Base-by-base conservation (phyloP, 2,113 vertebrate genomes). In the Mirounga angustirostris region DNA sequence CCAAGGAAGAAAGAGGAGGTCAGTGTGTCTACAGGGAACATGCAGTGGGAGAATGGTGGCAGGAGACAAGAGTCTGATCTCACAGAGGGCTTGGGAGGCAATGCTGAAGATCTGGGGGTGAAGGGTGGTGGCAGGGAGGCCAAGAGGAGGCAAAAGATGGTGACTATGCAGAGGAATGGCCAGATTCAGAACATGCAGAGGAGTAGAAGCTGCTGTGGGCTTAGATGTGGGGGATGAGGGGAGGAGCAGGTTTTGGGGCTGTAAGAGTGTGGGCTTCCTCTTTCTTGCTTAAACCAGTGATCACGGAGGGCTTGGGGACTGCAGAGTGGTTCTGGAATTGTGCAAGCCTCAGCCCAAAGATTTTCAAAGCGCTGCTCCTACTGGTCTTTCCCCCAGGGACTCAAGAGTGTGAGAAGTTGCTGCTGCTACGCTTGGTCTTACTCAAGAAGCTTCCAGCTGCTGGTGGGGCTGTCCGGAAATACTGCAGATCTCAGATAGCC, bases 331-430 rank as follows among this genome's bases (percentile, higher is more conserved):
- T 73, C 93, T 96, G 93, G 76, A 81, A 46, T 93, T 97, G 86
- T 78, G 97, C 86, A 91, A 98, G 89, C 12, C 13, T 33, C 43
- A 69, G 74, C 63, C 19, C 43, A 36, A 69, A 88, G 88, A 22
- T 82, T 93, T 95, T 94, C 91, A 97, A 96, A 96, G 94, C 58
- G 36, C 85, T 59, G 36, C 4, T 4, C 69, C 36, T 22, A 21
- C 28, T 88, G 87, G 95, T 12, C 82, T 87, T 21, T 50, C 36
- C 46, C 52, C 63, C 21, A 5, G 33, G 21, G 84, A 52, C 8
- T 22, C 24, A 9, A 19, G 8, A 71, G 58, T 43, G 28, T 30
- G 30, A 95, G 95, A 93, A 83, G 95, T 74, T 56, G 40, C 61
- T 3, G 1, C 13, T 67, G 33, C 40, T 14, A 1, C 13, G 33